Evolutionary conservation across 1,140 invertebrate species (phyloP).

Genomic region (Lucilia cuprina): DNA sequence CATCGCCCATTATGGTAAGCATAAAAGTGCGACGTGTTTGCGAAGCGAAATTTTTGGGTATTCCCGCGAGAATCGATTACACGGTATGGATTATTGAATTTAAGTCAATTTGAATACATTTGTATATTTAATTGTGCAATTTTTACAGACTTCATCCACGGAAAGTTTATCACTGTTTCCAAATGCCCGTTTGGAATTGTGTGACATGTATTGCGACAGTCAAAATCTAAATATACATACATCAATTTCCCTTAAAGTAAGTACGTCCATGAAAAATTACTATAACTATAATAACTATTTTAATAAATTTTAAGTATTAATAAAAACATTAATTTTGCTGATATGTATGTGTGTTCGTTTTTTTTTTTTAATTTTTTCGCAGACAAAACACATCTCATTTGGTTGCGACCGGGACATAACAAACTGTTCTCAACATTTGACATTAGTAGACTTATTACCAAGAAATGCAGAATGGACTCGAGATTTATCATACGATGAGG

Average conservation of each 20-base stretch:
- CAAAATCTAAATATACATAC: conserved; percentile 60
- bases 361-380: conserved; percentile 1
- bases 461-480: conserved; percentile 86
- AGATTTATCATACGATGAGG: conserved; percentile 87
- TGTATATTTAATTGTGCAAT: neutral
- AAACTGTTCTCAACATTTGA: conserved; percentile 62
- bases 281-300: too few species aligned
- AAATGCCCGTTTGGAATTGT: conserved; percentile 84
- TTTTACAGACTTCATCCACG: conserved; percentile 49
- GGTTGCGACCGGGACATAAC: conserved; percentile 60
- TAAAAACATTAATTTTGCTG: too few species aligned
- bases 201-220: conserved; percentile 81
- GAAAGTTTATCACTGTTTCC: conserved; percentile 75
- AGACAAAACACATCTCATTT: conserved; percentile 62
- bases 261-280: neutral
- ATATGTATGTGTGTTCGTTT: too few species aligned
- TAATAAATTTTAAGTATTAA: too few species aligned
- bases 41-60: conserved; percentile 66
- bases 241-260: conserved; percentile 55
- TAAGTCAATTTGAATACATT: neutral
- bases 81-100: conserved; percentile 71
- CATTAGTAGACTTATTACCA: conserved; percentile 82
- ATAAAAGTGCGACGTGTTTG: conserved; percentile 76
- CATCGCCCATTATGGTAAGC: conserved; percentile 90
- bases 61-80: conserved; percentile 91